Evolutionary conservation across 2,888 invertebrate genomes (phyloP).

Genomic region (Meteorus colon): DNA sequence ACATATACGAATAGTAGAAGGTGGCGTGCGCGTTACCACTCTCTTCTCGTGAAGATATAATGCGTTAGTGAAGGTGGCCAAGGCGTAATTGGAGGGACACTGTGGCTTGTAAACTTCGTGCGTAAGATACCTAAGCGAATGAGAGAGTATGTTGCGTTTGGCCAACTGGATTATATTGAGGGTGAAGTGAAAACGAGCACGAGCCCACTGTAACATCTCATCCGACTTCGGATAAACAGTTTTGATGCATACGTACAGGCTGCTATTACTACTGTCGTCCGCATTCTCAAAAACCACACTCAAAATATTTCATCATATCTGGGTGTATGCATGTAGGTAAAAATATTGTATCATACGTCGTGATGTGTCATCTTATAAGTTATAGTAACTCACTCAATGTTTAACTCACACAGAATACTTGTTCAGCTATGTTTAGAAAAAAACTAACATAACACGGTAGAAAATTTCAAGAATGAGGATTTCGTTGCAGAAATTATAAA

Average conservation of each 20-base stretch:
- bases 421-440: no score
- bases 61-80: conserved; percentile 34
- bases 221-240: conserved; percentile 25
- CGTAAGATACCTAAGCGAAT: background rate
- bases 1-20: conserved; percentile 12
- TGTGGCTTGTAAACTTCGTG: conserved; percentile 20
- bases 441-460: no score
- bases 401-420: no score
- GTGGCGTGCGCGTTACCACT: conserved; percentile 11
- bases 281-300: background rate
- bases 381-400: background rate
- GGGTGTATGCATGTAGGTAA: background rate
- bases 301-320: background rate
- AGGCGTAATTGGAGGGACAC: conserved; percentile 47
- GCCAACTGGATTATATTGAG: conserved; percentile 52
- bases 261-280: background rate
- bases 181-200: conserved; percentile 43
- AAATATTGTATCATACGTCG: background rate
- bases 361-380: background rate
- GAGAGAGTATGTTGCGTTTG: conserved; percentile 15
- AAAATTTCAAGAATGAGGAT: no score
- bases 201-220: conserved; percentile 1
- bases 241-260: conserved; percentile 21
- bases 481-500: no score
- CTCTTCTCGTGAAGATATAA: conserved; percentile 21